phyloP scores from a whole-genome alignment of 2,888 invertebrate species.

The Bedellia somnulentella region DNA sequence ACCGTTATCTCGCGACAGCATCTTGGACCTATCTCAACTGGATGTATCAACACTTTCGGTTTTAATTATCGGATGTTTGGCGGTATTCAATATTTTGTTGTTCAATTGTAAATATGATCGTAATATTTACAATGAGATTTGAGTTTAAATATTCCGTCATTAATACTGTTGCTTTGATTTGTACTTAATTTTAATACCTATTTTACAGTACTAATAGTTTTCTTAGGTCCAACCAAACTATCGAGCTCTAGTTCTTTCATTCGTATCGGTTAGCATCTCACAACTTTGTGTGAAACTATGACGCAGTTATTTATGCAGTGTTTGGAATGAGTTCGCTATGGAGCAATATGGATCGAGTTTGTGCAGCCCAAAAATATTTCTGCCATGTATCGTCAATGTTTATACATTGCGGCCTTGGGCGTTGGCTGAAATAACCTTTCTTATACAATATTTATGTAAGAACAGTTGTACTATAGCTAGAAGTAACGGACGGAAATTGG shows the following conservation, averaged over 20 bases:
- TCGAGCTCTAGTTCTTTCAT: no score
- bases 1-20: conserved; percentile 48
- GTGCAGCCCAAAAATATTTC: conserved; percentile 11
- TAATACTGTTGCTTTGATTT: no score
- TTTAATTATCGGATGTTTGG: no score
- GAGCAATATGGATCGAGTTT: conserved; percentile 4
- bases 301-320: conserved; percentile 4
- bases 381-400: conserved; percentile 17
- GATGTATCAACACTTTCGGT: conserved; percentile 36
- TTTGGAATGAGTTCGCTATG: not conserved
- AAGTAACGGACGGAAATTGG: no score
- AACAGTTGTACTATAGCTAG: conserved; percentile 10
- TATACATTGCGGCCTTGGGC: conserved; percentile 19
- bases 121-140: no score
- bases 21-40: conserved; percentile 52
- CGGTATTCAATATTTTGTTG: no score
- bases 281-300: conserved; percentile 2
- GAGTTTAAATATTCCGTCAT: no score
- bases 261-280: no score
- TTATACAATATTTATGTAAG: conserved; percentile 20
- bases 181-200: no score
- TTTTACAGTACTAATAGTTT: no score
- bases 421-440: conserved; percentile 23
- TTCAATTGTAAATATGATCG: no score
- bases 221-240: no score